Evolutionary conservation across 2,888 invertebrate genomes (phyloP).

Genomic region (Endomychus coccineus): DNA sequence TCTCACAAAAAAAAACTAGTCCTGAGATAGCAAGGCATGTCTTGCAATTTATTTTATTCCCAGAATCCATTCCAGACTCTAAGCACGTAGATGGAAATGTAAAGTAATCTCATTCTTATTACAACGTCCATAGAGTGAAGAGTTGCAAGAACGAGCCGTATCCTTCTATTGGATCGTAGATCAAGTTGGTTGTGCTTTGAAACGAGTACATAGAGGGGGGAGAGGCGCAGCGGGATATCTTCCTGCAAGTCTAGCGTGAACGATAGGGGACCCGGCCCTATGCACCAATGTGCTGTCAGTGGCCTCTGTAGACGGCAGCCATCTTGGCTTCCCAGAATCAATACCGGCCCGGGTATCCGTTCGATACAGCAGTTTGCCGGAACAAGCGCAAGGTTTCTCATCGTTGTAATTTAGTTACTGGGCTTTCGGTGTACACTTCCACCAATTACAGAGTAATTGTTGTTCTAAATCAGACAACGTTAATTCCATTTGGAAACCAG

Average conservation of each 20-base stretch:
- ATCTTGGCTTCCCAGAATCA: slow-evolving; percentile 39
- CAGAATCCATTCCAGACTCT: slow-evolving; percentile 42
- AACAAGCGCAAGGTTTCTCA: no score
- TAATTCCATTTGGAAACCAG: no score
- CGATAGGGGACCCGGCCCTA: slow-evolving; percentile 31
- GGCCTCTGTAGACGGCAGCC: slow-evolving; percentile 37
- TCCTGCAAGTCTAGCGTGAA: slow-evolving; percentile 33
- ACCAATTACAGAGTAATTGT: no score
- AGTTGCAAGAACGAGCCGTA: slow-evolving; percentile 21
- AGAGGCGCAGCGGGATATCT: slow-evolving; percentile 24
- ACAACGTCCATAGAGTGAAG: slow-evolving; percentile 15
- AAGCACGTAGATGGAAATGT: slow-evolving; percentile 32
- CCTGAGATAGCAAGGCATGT: slow-evolving; percentile 36
- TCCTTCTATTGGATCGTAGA: slow-evolving; percentile 35
- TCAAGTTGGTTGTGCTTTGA: slow-evolving; percentile 30
- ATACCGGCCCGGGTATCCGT: slow-evolving; percentile 36
- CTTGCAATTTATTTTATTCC: slow-evolving; percentile 44
- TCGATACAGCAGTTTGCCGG: slow-evolving; percentile 34
- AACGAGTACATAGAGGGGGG: slow-evolving; percentile 10
- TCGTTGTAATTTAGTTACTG: no score
- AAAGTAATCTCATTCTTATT: slow-evolving; percentile 1
- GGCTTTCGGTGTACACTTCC: no score
- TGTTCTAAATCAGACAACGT: no score
- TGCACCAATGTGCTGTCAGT: slow-evolving; percentile 37
- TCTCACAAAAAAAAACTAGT: slow-evolving; percentile 24